phyloP scores from a whole-genome alignment of 2,113 vertebrate species.

The Romanogobio albipinnatus region DNA sequence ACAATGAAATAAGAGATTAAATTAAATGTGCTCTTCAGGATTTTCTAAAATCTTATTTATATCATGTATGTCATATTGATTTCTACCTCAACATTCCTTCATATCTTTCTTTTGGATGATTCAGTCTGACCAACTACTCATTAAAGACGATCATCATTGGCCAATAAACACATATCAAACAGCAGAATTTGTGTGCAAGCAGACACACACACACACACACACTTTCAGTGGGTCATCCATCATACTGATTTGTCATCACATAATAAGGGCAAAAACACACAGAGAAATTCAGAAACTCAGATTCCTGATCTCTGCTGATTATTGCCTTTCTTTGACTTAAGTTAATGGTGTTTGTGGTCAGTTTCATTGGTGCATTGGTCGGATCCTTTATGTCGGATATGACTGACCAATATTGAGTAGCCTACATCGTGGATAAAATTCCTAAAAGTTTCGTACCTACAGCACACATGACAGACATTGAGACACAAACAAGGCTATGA shows the following conservation, averaged over 20 bases:
- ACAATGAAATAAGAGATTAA: not conserved
- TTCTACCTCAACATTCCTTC: conserved; percentile 35
- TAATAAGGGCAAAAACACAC: conserved; percentile 48
- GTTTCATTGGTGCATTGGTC: no score
- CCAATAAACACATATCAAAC: conserved; percentile 59
- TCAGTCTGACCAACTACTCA: conserved; percentile 64
- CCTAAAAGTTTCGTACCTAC: no score
- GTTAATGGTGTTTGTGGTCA: no score
- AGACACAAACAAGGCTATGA: no score
- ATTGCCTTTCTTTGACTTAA: no score
- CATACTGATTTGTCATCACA: conserved; percentile 77
- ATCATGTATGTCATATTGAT: conserved; percentile 13
- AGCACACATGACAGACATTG: no score
- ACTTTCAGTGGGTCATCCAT: conserved; percentile 73
- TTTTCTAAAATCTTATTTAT: no score
- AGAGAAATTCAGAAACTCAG: conserved; percentile 27
- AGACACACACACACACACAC: not conserved
- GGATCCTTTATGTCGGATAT: no score
- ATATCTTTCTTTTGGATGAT: conserved; percentile 6
- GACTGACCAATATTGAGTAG: no score
- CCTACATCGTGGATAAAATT: no score
- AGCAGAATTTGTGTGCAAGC: not conserved
- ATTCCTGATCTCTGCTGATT: conserved; percentile 35
- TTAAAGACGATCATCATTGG: conserved; percentile 75
- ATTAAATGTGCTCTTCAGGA: not conserved